These are phyloP conservation scores for Smutsia gigantea DNA, from an alignment of 2,797 vertebrate genomes.

Conservation along the genomic window DNA sequence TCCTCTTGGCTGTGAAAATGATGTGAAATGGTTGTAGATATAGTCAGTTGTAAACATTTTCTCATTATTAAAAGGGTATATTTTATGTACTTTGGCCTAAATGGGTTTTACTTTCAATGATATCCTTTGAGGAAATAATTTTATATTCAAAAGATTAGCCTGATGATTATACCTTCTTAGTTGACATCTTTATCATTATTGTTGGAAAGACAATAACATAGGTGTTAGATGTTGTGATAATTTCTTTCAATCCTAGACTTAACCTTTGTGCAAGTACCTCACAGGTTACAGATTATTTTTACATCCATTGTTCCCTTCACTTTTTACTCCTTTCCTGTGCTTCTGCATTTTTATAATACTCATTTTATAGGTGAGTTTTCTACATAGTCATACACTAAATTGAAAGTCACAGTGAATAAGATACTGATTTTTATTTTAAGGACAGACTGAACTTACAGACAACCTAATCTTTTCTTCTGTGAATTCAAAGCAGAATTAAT, in stretches of 20 bases:
- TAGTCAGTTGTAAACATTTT: neutral
- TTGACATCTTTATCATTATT: neutral
- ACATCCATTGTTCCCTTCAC: neutral
- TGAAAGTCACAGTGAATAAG: neutral
- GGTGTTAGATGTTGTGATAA: neutral
- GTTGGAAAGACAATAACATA: neutral
- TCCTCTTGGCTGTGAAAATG: slow-evolving; percentile 54
- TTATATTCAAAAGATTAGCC: slow-evolving; percentile 2
- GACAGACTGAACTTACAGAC: neutral
- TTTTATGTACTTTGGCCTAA: slow-evolving; percentile 1
- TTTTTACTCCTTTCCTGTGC: neutral
- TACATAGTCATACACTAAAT: neutral
- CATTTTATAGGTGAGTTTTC: neutral
- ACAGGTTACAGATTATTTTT: neutral
- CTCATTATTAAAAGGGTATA: neutral
- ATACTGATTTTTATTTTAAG: slow-evolving; percentile 32
- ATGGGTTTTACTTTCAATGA: neutral
- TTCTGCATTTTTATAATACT: slow-evolving; percentile 2
- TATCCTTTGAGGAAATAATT: neutral
- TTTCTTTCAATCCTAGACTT: neutral
- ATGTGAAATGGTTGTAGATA: neutral
- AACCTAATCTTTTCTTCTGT: neutral
- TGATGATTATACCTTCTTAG: neutral
- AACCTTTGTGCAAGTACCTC: neutral
- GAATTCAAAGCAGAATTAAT: neutral